Evolutionary conservation across 2,797 vertebrate species (phyloP), one percentile per base, ranked within the genome.

Genomic region (Mormyrus proboscirostris): DNA sequence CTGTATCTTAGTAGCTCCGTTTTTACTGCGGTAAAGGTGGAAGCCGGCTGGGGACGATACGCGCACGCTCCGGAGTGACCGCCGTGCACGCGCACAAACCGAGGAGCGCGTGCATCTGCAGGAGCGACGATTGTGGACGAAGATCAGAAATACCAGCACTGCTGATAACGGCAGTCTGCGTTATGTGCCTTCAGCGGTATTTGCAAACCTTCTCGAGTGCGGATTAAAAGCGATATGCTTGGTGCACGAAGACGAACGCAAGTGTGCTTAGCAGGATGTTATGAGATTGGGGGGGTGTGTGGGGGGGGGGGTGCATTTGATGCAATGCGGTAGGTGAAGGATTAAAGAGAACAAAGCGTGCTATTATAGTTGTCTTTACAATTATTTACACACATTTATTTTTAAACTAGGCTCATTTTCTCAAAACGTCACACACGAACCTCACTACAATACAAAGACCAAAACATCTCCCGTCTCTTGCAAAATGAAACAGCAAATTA

Each of bases 21-120:
- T 62, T 83, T 84, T 44, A 89, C 53, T 59, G 88, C 88, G 44
- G 88, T 84, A 85, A 83, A 85, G 79, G 49, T 55, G 84, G 47
- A 89, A 85, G 14, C 33, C 4, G 41, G 41, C 41, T 49, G 22
- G n/a, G 5, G 41, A 62, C 44, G 53, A 84, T 22, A 62, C 55
- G 50, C 76, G 10, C 79, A 22, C 44, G 47, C 83, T 33, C 83
- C 49, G 65, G 65, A 73, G 12, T 73, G 29, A 73, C 82, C 47
- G 44, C 5, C 82, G 41, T 50, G n/a, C 19, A 47, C 82, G 12
- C 53, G 22, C 12, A 29, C 79, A 22, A 8, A 4, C 79, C 79
- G 25, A 14, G 53, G 51, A 84, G 10, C 82, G 51, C 73, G 51
- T 22, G 53, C 50, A 5, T 53, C 16, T 33, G 38, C 51, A 25